These are phyloP conservation scores for Petaurus breviceps DNA, from an alignment of 2,113 vertebrate genomes.

Conservation along the genomic window DNA sequence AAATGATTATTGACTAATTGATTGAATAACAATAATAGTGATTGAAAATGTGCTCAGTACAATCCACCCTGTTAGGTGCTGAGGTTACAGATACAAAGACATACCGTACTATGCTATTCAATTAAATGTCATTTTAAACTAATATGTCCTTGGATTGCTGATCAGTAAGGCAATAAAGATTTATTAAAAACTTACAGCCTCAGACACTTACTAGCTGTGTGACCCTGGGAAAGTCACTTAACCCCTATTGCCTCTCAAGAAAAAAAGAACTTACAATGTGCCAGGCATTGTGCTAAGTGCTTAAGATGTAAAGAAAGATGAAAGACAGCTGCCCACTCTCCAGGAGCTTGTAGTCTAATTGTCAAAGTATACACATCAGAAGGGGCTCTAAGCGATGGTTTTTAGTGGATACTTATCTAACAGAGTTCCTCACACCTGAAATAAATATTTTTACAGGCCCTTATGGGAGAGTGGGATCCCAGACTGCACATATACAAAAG, in stretches of 20 bases:
- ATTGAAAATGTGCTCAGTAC: neutral
- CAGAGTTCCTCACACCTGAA: neutral
- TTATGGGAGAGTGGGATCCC: neutral
- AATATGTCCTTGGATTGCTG: too few species aligned
- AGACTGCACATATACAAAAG: neutral
- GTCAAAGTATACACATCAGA: neutral
- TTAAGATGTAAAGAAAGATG: neutral
- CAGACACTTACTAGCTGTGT: too few species aligned
- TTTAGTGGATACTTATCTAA: neutral
- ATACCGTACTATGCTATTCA: neutral
- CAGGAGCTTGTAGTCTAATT: neutral
- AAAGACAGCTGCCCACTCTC: neutral
- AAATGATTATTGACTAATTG: constrained; percentile 5
- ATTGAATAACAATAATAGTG: neutral
- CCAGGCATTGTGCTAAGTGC: neutral
- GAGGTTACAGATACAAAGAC: neutral
- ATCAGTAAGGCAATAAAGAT: too few species aligned
- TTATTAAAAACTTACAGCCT: too few species aligned
- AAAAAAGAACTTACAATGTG: neutral
- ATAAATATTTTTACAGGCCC: neutral
- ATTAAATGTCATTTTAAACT: too few species aligned
- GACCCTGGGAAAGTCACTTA: neutral
- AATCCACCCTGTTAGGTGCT: neutral
- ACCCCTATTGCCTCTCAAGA: neutral
- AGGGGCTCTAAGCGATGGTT: neutral